A percentile compares a stretch with the other conserved stretches of the same genome.
Evolutionary conservation across 1,140 invertebrate genomes (phyloP).

Genomic region (Rhopalosiphum maidis): DNA sequence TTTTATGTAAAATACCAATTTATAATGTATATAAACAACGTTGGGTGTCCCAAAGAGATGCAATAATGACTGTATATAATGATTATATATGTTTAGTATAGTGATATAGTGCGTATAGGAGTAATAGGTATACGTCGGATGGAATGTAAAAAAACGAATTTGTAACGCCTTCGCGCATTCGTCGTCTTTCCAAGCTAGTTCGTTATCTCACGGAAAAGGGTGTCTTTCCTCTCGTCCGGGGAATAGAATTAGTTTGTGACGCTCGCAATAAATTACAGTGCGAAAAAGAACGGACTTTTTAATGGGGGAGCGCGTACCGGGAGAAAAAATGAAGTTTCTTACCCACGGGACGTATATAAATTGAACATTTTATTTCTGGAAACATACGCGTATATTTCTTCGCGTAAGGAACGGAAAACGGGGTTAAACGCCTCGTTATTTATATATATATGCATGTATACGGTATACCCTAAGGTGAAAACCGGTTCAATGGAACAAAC

Average conservation of each 20-base stretch:
- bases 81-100: neutral
- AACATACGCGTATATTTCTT: neutral
- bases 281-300: slow-evolving; percentile 55
- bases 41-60: neutral
- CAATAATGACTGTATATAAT: neutral
- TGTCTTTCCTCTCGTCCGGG: slow-evolving; percentile 32
- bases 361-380: slow-evolving; percentile 56
- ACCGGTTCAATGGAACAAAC: slow-evolving; percentile 55
- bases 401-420: slow-evolving; percentile 22
- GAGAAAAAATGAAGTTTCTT: slow-evolving; percentile 25
- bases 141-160: slow-evolving; percentile 37
- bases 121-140: neutral
- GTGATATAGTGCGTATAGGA: neutral
- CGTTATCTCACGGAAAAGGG: slow-evolving; percentile 12
- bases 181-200: neutral
- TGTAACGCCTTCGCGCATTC: slow-evolving; percentile 18
- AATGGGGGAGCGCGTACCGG: neutral
- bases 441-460: slow-evolving; percentile 2
- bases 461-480: slow-evolving; percentile 11
- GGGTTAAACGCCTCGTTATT: slow-evolving; percentile 56
- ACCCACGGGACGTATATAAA: slow-evolving; percentile 54
- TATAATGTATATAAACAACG: neutral
- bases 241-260: slow-evolving; percentile 55
- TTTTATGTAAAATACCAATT: neutral
- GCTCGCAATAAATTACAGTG: slow-evolving; percentile 51